Base-by-base conservation (phyloP, 2,797 vertebrate genomes). In the Gephyroberyx darwinii region DNA sequence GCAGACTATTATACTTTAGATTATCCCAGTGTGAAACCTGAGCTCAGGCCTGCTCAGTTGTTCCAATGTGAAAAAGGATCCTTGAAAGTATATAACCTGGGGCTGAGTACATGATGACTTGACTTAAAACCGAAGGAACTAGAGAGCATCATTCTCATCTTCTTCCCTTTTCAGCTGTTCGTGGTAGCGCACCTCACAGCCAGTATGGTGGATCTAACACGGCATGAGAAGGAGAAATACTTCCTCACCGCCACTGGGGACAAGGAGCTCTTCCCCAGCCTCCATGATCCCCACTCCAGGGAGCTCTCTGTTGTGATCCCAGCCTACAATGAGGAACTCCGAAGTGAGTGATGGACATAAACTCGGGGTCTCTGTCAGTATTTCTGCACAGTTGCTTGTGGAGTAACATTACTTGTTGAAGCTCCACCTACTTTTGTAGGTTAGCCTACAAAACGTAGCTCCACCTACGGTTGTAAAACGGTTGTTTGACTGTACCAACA, bases 291-390 rank as follows among this genome's bases (percentile, higher is more conserved):
- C 0, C 80, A 94, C n/a, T 93, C 95, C 8, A 92, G 88, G 69
- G 95, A 95, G 12, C 94, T 99, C 0, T 97, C 97, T 6, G 94
- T 98, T 4, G 91, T 98, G 4, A 92, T 99, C 68, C 97, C 97
- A 35, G 95, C 97, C 1, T 99, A 99, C 89, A 97, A 98, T 5
- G 98, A 99, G 85, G 96, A 99, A 88, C 84, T 95, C 48, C 93
- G 96, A 80, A 94, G 98, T 99, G 93, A 96, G 96, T 94, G 65
- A 30, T 7, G 0, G 8, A 13, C 30, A 8, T 50, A n/a, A 50
- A 8, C n/a, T 2, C 2, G 47, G 47, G 47, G 47, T n/a, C 47
- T n/a, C 8, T 26, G 8, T 22, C 51, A 53, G 51, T 26, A 4
- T 56, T 16, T 33, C 30, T 52, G 8, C 50, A 52, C 22, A 5